A percentile compares a stretch with the other conserved stretches of the same genome.
Evolutionary conservation across 2,113 vertebrate genomes (phyloP).

Genomic region (Saimiri boliviensis): DNA sequence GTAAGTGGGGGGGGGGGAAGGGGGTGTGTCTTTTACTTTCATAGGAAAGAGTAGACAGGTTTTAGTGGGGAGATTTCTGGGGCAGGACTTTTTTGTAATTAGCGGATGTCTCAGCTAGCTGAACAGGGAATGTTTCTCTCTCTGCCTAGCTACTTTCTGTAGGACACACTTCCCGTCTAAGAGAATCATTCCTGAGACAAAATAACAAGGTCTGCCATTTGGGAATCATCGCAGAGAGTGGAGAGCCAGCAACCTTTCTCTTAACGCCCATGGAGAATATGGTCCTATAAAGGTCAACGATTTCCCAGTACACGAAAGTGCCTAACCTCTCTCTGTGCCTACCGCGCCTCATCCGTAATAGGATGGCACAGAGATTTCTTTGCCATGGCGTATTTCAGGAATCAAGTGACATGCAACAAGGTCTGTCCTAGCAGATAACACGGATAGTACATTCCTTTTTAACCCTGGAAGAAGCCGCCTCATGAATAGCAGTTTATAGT

Average conservation of each 20-base stretch:
- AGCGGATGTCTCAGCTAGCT: background rate
- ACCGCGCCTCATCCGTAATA: too few relatives aligned
- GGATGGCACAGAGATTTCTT: background rate
- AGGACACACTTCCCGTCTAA: background rate
- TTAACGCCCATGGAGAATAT: background rate
- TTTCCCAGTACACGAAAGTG: background rate
- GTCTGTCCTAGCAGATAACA: background rate
- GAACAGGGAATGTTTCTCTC: background rate
- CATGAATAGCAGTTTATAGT: too few relatives aligned
- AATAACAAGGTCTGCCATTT: too few relatives aligned
- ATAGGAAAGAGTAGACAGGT: background rate
- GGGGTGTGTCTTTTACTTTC: background rate
- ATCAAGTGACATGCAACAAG: background rate
- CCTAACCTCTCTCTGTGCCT: too few relatives aligned
- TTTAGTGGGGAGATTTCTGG: background rate
- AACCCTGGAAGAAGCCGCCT: background rate
- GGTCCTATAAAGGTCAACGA: background rate
- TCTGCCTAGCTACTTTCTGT: background rate
- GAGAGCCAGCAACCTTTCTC: background rate
- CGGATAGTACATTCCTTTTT: background rate
- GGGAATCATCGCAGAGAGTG: background rate
- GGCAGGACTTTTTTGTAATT: background rate
- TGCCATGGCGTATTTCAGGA: background rate
- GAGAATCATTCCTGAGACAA: background rate
- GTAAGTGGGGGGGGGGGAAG: background rate